Evolutionary conservation across 1,140 invertebrate genomes (phyloP), one percentile per base, ranked within the genome.

Genomic region (Frieseomelitta varia): DNA sequence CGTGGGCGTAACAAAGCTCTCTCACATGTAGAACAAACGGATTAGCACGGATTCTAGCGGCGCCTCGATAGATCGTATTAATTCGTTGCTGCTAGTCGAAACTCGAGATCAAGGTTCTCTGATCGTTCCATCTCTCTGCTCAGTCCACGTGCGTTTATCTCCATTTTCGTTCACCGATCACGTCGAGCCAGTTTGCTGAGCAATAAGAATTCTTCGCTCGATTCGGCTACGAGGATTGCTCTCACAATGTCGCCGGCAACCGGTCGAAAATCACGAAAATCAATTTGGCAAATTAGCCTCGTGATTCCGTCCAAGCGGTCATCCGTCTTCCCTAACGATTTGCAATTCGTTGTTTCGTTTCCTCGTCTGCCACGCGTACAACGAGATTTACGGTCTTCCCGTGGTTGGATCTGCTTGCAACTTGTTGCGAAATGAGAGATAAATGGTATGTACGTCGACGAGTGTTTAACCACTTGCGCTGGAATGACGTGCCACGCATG

Each of bases 1-100:
- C 27, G 79, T 65, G 24, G 47, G 58, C 27, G 51, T 47, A 47
- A 19, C 39, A 63, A 53, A 51, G 27, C 58, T 47, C 58, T 30
- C n/a, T n/a, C 56, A 30, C 27, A 58, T 6, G 2, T 74, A 12
- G 61, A 67, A 53, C 73, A 14, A n/a, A 0, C 4, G 1, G 34
- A 71, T 63, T n/a, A 81, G 19, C 79, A 63, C 19, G 73, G 55
- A 51, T 61, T 39, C 69, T 6, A 71, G 27, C 17, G 30, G 1
- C 21, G 34, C 53, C 15, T 30, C 30, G 81, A 77, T 58, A 10
- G 21, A 81, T 81, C 51, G 39, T 15, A 8, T 65, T 75, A 65
- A 81, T 39, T 65, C 24, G 71, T 58, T 27, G 51, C 21, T n/a
- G 24, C 24, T 65, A 17, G 17, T 27, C 24, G 10, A 12, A 30